Conservation (phyloP, 2,888 invertebrate species). For the Spilosoma lubricipeda region DNA sequence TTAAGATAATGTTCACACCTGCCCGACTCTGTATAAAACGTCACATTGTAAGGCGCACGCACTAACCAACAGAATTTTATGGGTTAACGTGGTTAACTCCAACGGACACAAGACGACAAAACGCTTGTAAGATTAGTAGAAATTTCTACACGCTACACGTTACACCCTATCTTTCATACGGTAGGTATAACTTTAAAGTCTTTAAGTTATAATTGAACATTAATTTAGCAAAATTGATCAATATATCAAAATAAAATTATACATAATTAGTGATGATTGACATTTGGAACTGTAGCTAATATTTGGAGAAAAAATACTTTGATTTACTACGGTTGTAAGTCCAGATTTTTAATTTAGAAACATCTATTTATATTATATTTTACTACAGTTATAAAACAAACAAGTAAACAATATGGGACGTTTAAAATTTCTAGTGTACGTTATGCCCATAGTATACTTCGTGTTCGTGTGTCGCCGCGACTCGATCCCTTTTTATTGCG, state of each 20-base stretch:
- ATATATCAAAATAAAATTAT: not conserved
- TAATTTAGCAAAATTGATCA: conserved; percentile 17
- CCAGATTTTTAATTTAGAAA: no score
- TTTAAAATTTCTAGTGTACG: conserved; percentile 45
- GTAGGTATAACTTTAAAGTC: conserved; percentile 52
- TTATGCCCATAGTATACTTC: conserved; percentile 19
- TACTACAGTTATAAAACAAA: not conserved
- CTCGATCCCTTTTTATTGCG: conserved; percentile 71
- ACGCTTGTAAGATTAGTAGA: conserved; percentile 31
- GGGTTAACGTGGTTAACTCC: conserved; percentile 55
- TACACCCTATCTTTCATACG: conserved; percentile 34
- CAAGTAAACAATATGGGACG: not conserved
- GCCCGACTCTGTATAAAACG: conserved; percentile 75
- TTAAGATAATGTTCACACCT: conserved; percentile 86
- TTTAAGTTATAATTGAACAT: conserved; percentile 48
- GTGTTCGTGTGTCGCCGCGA: conserved; percentile 40
- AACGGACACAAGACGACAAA: conserved; percentile 39
- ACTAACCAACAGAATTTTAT: conserved; percentile 75
- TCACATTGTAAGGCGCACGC: conserved; percentile 74
- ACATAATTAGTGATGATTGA: no score
- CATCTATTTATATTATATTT: not conserved
- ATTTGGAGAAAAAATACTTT: not conserved
- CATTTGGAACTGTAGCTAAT: not conserved
- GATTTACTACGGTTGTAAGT: not conserved
- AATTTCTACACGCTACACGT: no score